A percentile compares a stretch with the other conserved stretches of the same genome.
Conservation (phyloP, 2,797 vertebrate species). For the Arctocebus calabarensis region DNA sequence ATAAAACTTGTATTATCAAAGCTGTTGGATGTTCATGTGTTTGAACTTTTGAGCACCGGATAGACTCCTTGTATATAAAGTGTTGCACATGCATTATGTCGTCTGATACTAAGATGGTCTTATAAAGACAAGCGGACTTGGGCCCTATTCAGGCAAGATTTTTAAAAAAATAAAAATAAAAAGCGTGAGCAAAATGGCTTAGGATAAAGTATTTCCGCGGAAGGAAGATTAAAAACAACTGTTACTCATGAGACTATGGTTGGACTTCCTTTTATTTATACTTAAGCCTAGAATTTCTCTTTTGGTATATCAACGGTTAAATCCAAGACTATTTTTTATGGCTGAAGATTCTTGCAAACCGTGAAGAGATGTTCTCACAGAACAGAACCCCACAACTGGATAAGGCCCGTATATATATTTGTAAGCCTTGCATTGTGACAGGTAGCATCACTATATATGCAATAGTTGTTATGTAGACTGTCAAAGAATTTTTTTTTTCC, state of each 20-base stretch:
- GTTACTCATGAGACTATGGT: constrained; percentile 85
- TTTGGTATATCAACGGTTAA: constrained; percentile 89
- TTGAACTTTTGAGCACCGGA: constrained; percentile 93
- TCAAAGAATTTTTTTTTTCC: constrained; percentile 89
- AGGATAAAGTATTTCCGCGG: constrained; percentile 85
- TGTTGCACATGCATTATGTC: constrained; percentile 97
- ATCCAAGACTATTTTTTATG: constrained; percentile 90
- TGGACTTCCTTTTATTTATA: constrained; percentile 87
- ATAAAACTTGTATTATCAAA: constrained; percentile 92
- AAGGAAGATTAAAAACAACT: constrained; percentile 84
- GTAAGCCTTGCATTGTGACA: constrained; percentile 94
- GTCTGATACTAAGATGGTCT: constrained; percentile 93
- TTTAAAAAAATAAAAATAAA: constrained; percentile 66
- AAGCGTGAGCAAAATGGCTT: constrained; percentile 82
- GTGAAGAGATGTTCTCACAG: constrained; percentile 86
- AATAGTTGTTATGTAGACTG: constrained; percentile 93
- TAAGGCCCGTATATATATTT: constrained; percentile 92
- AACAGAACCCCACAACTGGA: constrained; percentile 88
- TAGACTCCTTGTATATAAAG: constrained; percentile 98
- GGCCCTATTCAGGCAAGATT: constrained; percentile 90
- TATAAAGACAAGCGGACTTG: constrained; percentile 91
- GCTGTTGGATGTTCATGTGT: constrained; percentile 92
- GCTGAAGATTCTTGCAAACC: constrained; percentile 88
- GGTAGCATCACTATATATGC: constrained; percentile 93
- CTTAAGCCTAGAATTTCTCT: constrained; percentile 88